A percentile compares a stretch with the other conserved stretches of the same genome.
phyloP scores from a whole-genome alignment of 2,888 invertebrate species.

The Drosophila pseudotakahashii region DNA sequence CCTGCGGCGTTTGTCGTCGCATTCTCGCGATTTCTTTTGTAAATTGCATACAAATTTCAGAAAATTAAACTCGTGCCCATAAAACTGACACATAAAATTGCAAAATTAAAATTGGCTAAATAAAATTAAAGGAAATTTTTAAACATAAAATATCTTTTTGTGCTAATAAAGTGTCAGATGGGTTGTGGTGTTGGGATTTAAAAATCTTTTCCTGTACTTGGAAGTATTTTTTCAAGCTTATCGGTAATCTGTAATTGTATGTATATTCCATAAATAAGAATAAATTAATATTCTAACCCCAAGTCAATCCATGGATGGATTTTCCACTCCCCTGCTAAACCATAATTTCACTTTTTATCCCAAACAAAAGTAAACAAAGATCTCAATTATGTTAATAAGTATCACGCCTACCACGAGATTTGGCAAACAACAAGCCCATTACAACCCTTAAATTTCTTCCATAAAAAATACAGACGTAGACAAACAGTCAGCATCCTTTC shows the following conservation, averaged over 20 bases:
- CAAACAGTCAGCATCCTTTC: constrained; percentile 50
- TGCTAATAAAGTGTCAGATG: constrained; percentile 6
- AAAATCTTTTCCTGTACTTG: too few relatives aligned
- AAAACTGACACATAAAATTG: constrained; percentile 55
- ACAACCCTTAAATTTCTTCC: constrained; percentile 2
- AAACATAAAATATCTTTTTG: background rate
- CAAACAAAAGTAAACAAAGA: constrained; percentile 63
- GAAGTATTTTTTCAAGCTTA: background rate
- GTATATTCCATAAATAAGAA: background rate
- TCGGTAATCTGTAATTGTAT: background rate
- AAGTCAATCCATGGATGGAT: background rate
- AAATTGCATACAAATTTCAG: constrained; percentile 44
- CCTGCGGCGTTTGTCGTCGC: constrained; percentile 68
- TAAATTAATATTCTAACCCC: background rate
- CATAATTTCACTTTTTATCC: constrained; percentile 6
- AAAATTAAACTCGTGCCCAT: constrained; percentile 58
- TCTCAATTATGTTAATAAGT: constrained; percentile 81
- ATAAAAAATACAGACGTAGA: constrained; percentile 29
- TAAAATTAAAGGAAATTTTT: constrained; percentile 28
- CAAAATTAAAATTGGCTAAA: constrained; percentile 37
- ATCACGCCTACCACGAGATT: constrained; percentile 69
- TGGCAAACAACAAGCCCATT: constrained; percentile 19
- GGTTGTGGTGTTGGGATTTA: background rate
- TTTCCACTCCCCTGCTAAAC: background rate
- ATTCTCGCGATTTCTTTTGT: constrained; percentile 62